phyloP scores from a whole-genome alignment of 2,888 invertebrate species.

The Apamea epomidion region DNA sequence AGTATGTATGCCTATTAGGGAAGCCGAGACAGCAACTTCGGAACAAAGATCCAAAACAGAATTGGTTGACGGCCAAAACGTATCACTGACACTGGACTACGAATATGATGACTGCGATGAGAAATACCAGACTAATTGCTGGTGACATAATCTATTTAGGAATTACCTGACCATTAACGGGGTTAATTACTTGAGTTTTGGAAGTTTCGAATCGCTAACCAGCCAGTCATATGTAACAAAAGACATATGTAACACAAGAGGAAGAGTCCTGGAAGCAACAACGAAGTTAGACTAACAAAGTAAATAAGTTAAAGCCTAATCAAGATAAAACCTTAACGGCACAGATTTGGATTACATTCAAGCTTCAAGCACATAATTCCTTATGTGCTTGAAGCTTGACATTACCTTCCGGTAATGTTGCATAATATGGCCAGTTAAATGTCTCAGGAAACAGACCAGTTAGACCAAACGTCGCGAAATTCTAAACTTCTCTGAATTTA shows the following conservation, averaged over 20 bases:
- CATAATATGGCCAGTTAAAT: constrained; percentile 17
- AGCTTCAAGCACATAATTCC: constrained; percentile 1
- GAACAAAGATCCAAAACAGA: constrained; percentile 41
- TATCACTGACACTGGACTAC: constrained; percentile 5
- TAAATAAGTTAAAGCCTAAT: neutral
- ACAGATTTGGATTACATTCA: constrained; percentile 11
- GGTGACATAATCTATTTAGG: constrained; percentile 47
- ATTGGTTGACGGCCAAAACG: constrained; percentile 52
- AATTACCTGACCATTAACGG: constrained; percentile 11
- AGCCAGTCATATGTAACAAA: constrained; percentile 10
- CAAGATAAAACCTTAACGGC: neutral
- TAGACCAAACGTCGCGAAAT: constrained; percentile 33
- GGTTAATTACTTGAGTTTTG: constrained; percentile 25
- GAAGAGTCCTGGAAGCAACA: constrained; percentile 7
- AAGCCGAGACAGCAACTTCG: constrained; percentile 39
- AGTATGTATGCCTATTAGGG: constrained; percentile 45
- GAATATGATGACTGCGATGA: neutral
- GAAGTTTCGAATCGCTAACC: neutral
- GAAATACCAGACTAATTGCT: constrained; percentile 18
- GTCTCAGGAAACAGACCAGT: constrained; percentile 23
- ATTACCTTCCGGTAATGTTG: constrained; percentile 25
- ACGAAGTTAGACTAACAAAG: constrained; percentile 6
- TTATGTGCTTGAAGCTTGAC: no score
- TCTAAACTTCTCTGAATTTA: constrained; percentile 31
- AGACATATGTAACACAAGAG: neutral